These are phyloP conservation scores for Plecturocebus donacophilus DNA, from an alignment of 2,113 vertebrate species.

Conservation along the genomic window DNA sequence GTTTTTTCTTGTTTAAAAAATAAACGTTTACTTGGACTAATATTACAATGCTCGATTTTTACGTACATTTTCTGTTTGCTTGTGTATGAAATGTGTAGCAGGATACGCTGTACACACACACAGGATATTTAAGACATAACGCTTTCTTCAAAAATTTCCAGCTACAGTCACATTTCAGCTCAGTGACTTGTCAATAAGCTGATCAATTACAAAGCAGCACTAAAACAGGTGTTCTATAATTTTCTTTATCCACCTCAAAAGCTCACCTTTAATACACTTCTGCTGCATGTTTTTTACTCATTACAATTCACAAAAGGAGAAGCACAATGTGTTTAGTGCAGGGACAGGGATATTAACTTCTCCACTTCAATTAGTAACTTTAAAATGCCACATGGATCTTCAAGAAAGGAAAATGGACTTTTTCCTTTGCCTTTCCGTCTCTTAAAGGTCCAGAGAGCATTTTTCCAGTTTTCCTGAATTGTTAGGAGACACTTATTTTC, in stretches of 20 bases:
- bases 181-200: slow-evolving; percentile 8
- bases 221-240: background rate
- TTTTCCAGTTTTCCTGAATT: slow-evolving; percentile 84
- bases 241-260: background rate
- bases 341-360: slow-evolving; percentile 24
- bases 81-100: too few species aligned
- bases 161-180: background rate
- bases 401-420: slow-evolving; percentile 52
- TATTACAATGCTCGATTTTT: too few species aligned
- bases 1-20: too few species aligned
- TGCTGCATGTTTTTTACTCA: background rate
- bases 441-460: slow-evolving; percentile 73
- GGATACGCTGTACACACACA: too few species aligned
- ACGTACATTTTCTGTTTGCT: too few species aligned
- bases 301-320: background rate
- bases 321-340: background rate
- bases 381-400: slow-evolving; percentile 15
- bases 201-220: background rate
- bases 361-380: slow-evolving; percentile 45
- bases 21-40: too few species aligned
- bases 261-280: background rate
- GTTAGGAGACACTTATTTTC: slow-evolving; percentile 86
- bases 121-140: background rate
- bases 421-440: slow-evolving; percentile 57
- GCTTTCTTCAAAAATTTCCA: background rate